Percentiles rank a stretch among this genome's conserved stretches.
These are phyloP conservation scores for Erethizon dorsatum DNA, from an alignment of 2,797 vertebrate species.

Conservation along the genomic window DNA sequence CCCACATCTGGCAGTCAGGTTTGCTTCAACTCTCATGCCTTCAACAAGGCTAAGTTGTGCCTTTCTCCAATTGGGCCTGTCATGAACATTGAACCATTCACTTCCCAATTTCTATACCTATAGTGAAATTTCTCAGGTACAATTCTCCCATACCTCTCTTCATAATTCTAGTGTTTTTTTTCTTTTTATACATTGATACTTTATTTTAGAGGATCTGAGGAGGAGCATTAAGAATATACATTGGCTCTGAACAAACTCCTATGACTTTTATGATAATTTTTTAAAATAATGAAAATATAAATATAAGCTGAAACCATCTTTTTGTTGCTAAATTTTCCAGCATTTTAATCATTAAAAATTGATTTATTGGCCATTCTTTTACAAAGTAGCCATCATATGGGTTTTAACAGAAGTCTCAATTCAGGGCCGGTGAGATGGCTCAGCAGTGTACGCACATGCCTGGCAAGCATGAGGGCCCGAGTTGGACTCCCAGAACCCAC, in stretches of 20 bases:
- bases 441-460: too few relatives aligned
- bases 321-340: slow-evolving; percentile 38
- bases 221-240: neutral
- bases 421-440: neutral
- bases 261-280: neutral
- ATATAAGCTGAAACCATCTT: neutral
- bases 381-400: neutral
- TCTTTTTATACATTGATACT: neutral
- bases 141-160: neutral
- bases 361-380: neutral
- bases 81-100: neutral
- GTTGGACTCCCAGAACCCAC: too few relatives aligned
- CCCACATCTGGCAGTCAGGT: too few relatives aligned
- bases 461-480: too few relatives aligned
- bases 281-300: slow-evolving; percentile 65
- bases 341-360: slow-evolving; percentile 50
- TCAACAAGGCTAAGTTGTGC: neutral
- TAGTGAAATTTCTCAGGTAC: neutral
- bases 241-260: neutral
- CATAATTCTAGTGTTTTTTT: neutral
- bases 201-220: slow-evolving; percentile 1
- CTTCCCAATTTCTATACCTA: neutral
- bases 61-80: neutral
- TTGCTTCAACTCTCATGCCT: neutral
- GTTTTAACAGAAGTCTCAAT: slow-evolving; percentile 32